These are phyloP conservation scores for Coreoperca whiteheadi DNA, from an alignment of 2,113 vertebrate species.

Conservation along the genomic window DNA sequence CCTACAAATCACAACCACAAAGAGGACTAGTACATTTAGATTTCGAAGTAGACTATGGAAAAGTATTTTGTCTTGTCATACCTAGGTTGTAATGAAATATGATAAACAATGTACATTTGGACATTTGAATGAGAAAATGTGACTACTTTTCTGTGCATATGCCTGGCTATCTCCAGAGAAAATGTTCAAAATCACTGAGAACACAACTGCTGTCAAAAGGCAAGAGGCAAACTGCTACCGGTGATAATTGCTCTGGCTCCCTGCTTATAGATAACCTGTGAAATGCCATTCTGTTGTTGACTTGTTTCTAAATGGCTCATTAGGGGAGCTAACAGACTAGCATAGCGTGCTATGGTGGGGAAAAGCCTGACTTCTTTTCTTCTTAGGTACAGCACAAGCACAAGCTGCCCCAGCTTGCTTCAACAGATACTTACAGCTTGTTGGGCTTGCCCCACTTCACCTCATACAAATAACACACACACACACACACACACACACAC, in stretches of 20 bases:
- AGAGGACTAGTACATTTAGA: too few relatives aligned
- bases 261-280: slow-evolving; percentile 23
- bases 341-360: slow-evolving; percentile 10
- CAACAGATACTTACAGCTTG: slow-evolving; percentile 49
- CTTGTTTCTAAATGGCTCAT: slow-evolving; percentile 29
- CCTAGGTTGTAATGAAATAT: not conserved
- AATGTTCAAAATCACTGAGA: not conserved
- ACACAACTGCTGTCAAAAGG: not conserved
- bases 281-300: slow-evolving; percentile 1
- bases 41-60: not conserved
- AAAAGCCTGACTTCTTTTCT: slow-evolving; percentile 35
- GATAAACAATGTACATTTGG: not conserved
- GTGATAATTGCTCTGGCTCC: slow-evolving; percentile 6
- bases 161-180: not conserved
- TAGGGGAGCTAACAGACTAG: slow-evolving; percentile 36
- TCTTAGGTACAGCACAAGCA: slow-evolving; percentile 36
- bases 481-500: slow-evolving; percentile 6
- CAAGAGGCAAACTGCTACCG: not conserved
- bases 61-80: not conserved
- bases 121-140: not conserved
- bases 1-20: not conserved
- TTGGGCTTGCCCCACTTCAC: slow-evolving; percentile 48
- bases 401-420: slow-evolving; percentile 62
- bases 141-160: not conserved
- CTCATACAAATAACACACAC: slow-evolving; percentile 40